Evolutionary conservation across 2,797 vertebrate genomes (phyloP), one percentile per base, ranked within the genome.

Genomic region (Chelon labrosus): DNA sequence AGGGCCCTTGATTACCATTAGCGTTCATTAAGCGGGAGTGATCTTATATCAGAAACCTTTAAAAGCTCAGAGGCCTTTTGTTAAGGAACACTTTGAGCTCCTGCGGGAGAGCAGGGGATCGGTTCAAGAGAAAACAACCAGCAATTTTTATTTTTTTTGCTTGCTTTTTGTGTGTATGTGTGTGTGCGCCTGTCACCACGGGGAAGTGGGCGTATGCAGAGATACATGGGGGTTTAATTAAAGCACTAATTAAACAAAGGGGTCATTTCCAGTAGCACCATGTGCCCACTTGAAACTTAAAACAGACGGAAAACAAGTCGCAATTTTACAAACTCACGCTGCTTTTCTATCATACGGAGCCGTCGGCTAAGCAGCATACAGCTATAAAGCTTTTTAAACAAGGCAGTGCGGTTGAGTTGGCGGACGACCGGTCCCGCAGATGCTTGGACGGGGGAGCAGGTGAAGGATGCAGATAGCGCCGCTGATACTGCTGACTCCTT

Each of bases 1-100:
- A 75, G 42, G 55, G 52, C 14, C 39, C 31, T 66, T 72, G 53
- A 84, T 80, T 77, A 38, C 37, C 73, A 85, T 80, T 73, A 73
- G 70, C 19, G 46, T 75, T 77, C 72, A 86, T 88, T 75, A 82
- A 66, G 42, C 22, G 10, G 58, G 42, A 52, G 49, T 19, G 13
- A 65, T 53, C 70, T 71, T 53, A 37, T 5, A 31, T 64, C 4
- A 39, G 16, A 71, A 73, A 37, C 39, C 25, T 63, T 46, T 65
- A 38, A 75, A 61, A 56, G 31, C 64, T 59, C 13, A 4, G 2
- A 67, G 46, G 58, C 16, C 20, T 74, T 72, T 72, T 52, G 67
- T 61, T 19, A 16, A 39, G 25, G 51, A 56, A 60, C 37, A 17
- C 1, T 5, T 66, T 17, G 65, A 57, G 49, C 46, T 41, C 38